Evolutionary conservation across 1,140 invertebrate genomes (phyloP), one percentile per base, ranked within the genome.

Genomic region (Rhysida immarginata): DNA sequence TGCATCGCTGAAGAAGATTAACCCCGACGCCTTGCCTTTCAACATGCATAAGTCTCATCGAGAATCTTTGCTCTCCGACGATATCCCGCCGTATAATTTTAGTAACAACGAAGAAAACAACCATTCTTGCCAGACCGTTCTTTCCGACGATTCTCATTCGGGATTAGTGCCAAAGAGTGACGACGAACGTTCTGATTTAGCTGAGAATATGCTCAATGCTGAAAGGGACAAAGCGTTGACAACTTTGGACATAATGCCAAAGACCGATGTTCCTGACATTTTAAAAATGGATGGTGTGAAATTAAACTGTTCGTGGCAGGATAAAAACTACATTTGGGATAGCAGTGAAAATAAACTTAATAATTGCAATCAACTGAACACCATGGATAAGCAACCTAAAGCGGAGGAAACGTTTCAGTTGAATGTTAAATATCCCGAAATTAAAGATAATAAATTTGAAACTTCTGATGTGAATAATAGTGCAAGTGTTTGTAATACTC

Each of bases 1-100:
- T 60, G 69, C 68, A 1, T 65, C 35, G 8, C 26, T 51, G 11
- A 67, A 69, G 59, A 68, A 66, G 51, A 52, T 64, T 8, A 59
- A 67, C 59, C 55, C 64, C 8, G 61, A 51, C 5, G 49, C 49
- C 3, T 20, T 51, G 8, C 49, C 49, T 51, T 51, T 51, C 20
- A 26, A 51, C 20, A 20, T 26, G 8, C 49, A 51, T 27, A 51
- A 51, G 20, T n/a, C 16, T 26, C 44, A 23, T 5, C 44, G 20
- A 23, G 8, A 46, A 5, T 20, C 8, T 5, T 8, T 18, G 5
- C 20, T 46, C 3, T 5, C 5, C 20, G 44, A 46, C 18, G 18
- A 20, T 16, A 16, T 5, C 20, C 44, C 44, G 3, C 5, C 18
- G 44, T 8, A 16, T 35, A 35, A 8, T 35, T 5, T 5, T 8